Percentiles rank a stretch among this genome's conserved stretches.
Conservation (phyloP, 2,113 vertebrate genomes). For the Falcunculus frontatus region DNA sequence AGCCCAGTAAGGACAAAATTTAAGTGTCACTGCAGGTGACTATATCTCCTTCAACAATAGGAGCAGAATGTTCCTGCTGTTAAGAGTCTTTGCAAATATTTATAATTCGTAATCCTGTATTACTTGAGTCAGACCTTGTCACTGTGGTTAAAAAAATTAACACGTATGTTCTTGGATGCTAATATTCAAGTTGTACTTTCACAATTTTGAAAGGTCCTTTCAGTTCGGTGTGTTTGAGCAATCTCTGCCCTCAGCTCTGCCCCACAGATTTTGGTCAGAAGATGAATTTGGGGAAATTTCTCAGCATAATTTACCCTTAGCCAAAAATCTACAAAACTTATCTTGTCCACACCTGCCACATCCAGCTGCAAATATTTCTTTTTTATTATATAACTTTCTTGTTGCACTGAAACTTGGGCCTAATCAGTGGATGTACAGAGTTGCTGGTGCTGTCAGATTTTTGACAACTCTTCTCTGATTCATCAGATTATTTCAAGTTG, state of each 20-base stretch:
- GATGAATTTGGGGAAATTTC: not conserved
- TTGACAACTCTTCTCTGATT: not conserved
- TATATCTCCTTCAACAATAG: not conserved
- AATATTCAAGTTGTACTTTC: not conserved
- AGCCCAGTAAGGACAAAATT: not conserved
- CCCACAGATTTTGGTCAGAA: not conserved
- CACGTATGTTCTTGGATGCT: not conserved
- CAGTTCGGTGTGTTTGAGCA: rapidly evolving
- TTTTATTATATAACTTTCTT: not conserved
- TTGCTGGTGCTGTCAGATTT: not conserved
- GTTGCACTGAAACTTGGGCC: not conserved
- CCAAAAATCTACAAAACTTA: not conserved
- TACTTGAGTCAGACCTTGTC: rapidly evolving
- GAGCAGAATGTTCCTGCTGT: not conserved
- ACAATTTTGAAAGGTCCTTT: not conserved
- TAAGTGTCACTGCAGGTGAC: not conserved
- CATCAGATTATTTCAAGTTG: not conserved
- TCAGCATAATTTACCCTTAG: not conserved
- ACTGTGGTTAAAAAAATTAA: not conserved
- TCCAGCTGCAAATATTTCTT: not conserved
- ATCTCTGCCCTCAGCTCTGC: not conserved
- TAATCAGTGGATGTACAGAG: not conserved
- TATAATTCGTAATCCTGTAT: not conserved
- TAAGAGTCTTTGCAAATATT: not conserved
- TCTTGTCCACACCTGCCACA: rapidly evolving